Conservation (phyloP, 2,888 invertebrate genomes). For the Spodoptera littoralis region DNA sequence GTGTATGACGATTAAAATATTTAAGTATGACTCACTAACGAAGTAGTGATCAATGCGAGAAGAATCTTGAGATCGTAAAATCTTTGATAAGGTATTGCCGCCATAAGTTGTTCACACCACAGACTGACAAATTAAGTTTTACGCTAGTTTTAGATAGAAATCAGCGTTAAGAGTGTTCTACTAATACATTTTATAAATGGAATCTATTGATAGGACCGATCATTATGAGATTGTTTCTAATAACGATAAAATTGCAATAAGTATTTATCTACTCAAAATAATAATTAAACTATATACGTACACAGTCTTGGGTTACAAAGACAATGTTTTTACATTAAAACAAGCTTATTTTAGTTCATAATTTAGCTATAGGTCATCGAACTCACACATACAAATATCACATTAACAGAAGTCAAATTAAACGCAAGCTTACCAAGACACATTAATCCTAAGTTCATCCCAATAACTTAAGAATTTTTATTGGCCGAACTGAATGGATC, state of each 20-base stretch:
- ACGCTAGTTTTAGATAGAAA: conserved; percentile 33
- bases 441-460: conserved; percentile 1
- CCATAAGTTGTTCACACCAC: conserved; percentile 41
- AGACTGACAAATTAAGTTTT: conserved; percentile 39
- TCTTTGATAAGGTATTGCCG: conserved; percentile 34
- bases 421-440: too few species aligned
- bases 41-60: conserved; percentile 43
- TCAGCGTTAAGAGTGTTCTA: conserved; percentile 24
- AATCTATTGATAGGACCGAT: conserved; percentile 19
- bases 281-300: too few species aligned
- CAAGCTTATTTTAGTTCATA: too few species aligned
- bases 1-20: conserved; percentile 48
- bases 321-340: too few species aligned
- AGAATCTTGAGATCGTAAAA: conserved; percentile 50
- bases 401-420: too few species aligned
- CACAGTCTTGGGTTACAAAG: too few species aligned
- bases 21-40: conserved; percentile 52
- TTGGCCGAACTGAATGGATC: conserved; percentile 32
- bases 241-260: conserved; percentile 12
- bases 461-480: conserved; percentile 35
- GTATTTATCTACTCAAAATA: conserved; percentile 6
- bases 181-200: conserved; percentile 12
- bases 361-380: too few species aligned
- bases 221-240: conserved; percentile 4
- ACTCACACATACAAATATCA: too few species aligned